These are phyloP conservation scores for Listronotus bonariensis DNA, from an alignment of 1,140 invertebrate species.

Conservation along the genomic window DNA sequence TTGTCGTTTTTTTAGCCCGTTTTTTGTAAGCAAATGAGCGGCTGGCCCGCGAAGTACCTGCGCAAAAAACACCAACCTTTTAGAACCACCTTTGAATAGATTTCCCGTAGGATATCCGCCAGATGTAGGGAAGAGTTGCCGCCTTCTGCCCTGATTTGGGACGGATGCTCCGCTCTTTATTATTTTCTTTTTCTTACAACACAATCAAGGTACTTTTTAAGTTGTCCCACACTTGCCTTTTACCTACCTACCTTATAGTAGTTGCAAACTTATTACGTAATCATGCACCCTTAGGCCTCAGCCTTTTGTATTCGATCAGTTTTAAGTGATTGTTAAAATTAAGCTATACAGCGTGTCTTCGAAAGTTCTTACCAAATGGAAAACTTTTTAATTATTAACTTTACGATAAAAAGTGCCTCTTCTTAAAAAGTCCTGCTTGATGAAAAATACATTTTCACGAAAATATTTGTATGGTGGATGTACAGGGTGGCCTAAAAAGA, in stretches of 20 bases:
- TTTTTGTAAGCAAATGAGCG: slow-evolving; percentile 34
- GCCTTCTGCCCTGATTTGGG: slow-evolving; percentile 27
- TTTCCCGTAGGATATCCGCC: slow-evolving; percentile 40
- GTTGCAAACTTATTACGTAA: slow-evolving; percentile 10
- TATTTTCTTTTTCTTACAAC: slow-evolving; percentile 23
- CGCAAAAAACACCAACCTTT: slow-evolving; percentile 38
- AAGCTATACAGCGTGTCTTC: too few species aligned
- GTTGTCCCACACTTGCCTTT: slow-evolving; percentile 22
- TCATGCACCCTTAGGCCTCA: neutral
- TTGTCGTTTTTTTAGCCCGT: slow-evolving; percentile 18
- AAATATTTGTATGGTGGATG: too few species aligned
- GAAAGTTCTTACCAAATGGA: too few species aligned
- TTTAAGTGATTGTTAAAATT: too few species aligned
- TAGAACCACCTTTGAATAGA: slow-evolving; percentile 40
- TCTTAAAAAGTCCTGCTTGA: too few species aligned
- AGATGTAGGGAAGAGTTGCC: slow-evolving; percentile 37
- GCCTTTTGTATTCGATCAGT: too few species aligned
- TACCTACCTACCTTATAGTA: slow-evolving; percentile 20
- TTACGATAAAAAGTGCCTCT: too few species aligned
- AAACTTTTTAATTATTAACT: too few species aligned
- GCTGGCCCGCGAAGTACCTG: slow-evolving; percentile 30
- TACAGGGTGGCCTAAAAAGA: too few species aligned
- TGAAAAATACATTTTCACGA: too few species aligned
- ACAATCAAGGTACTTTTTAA: slow-evolving; percentile 28
- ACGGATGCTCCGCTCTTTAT: slow-evolving; percentile 28